Evolutionary conservation across 2,797 vertebrate genomes (phyloP), one percentile per base, ranked within the genome.

Genomic region (Liasis olivaceus): DNA sequence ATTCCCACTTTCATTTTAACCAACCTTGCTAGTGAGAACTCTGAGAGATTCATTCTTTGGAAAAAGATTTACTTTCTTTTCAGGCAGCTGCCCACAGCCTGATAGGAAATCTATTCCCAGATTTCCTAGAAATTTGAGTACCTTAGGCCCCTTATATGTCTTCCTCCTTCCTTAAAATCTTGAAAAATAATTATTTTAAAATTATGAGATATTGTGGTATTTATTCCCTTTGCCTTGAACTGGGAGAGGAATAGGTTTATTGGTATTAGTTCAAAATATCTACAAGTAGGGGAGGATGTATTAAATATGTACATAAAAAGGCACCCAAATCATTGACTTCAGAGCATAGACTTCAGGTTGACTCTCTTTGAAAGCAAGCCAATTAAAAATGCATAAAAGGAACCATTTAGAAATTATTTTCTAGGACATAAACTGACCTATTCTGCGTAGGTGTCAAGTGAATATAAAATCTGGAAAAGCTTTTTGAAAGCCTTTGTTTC

Each of bases 371-470:
- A 93, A 93, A 91, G 93, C 92, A 92, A 89, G 8, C 28, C 96
- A 96, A 95, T 97, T 96, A 96, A 87, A 95, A 95, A 94, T 0
- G 15, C 92, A 96, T 93, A 94, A 97, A 97, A 96, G 93, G 94
- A 96, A 96, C 91, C 14, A 84, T 95, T 97, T 96, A 96, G 95
- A 94, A 22, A 36, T 58, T 60, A 91, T 92, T 54, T 56, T 95
- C 91, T 60, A 95, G 93, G 90, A 94, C 88, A 91, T 12, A 94
- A 92, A 89, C 93, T 96, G 97, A 96, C 93, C 93, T 72, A 87
- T 85, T 89, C 85, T 89, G 94, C 91, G 96, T 96, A 97, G 94
- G 93, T 96, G 96, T 97, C 95, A 96, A 96, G 36, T 6, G 81
- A 95, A 96, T 97, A 42, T 93, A 94, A 97, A 96, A 96, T 69